Conservation (phyloP, 2,797 vertebrate genomes). For the Rhabdomys pumilio region DNA sequence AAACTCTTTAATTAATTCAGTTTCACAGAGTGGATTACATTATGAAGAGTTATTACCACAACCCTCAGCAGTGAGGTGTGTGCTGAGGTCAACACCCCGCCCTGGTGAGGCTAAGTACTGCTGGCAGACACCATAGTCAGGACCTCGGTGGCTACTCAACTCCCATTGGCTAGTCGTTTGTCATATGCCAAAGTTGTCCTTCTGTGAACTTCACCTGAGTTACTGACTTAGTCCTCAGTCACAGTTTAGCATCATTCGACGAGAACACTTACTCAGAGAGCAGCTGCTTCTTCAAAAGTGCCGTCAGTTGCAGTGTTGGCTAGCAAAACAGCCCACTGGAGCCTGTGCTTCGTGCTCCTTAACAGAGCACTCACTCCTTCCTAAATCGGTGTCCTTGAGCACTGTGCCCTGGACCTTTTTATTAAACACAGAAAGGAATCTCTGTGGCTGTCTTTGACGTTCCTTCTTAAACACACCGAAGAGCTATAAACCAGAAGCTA, state of each 20-base stretch:
- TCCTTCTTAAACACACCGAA: background rate
- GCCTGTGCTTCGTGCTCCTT: too few species aligned
- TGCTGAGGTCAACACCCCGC: background rate
- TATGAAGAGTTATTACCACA: background rate
- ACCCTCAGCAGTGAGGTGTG: background rate
- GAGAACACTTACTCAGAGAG: background rate
- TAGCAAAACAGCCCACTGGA: background rate
- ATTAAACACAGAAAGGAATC: background rate
- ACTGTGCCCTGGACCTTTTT: background rate
- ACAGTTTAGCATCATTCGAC: background rate
- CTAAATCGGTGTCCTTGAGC: background rate
- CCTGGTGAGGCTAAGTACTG: background rate
- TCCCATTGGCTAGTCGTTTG: background rate
- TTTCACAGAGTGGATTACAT: too few species aligned
- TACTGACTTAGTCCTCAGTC: background rate
- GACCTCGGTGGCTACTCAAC: rapidly evolving
- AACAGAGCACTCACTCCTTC: rapidly evolving
- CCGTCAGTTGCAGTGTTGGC: background rate
- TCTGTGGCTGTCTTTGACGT: background rate
- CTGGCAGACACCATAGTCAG: background rate
- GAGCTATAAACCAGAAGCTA: background rate
- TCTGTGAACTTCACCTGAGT: background rate
- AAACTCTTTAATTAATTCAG: background rate
- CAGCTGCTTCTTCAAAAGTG: background rate
- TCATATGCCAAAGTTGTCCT: background rate